Base-by-base conservation (phyloP, 2,113 vertebrate species). In the Nycticorax nycticorax region DNA sequence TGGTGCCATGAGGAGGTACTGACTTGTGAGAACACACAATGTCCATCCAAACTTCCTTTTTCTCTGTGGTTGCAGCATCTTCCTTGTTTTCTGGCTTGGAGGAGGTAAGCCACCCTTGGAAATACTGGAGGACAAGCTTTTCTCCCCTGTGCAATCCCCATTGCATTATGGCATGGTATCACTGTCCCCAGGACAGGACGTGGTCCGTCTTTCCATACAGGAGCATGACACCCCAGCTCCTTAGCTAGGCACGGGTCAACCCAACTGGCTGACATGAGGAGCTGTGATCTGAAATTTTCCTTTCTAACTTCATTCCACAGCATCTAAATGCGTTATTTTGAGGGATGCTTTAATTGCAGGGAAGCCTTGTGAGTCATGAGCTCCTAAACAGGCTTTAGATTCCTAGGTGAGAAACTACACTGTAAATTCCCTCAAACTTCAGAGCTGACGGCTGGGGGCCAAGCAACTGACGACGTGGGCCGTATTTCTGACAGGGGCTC, bases 401-500 rank as follows among this genome's bases (percentile, higher is more conserved):
- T 82, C 64, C 74, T 10, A n/a, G 71, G 39, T 12, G 47, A 85
- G 53, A 47, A 93, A 43, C 57, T 4, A 4, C 57, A 2, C 23
- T 3, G 10, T 12, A 2, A 33, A 32, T 21, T 35, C 53, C 45
- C 39, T 45, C 30, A 1, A 12, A 3, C 48, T 24, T 30, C 4
- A 8, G 57, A 17, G 39, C 26, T 8, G 39, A 18, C 6, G 71
- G 52, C 69, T 12, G 47, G 30, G 24, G 10, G 33, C 41, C 48
- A 24, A 47, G 62, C 43, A 3, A 53, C 35, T 9, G 2, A 14
- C 21, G 33, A 14, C 19, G 33, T 3, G 52, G 4, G 4, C 45
- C 3, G 2, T 47, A 3, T 12, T 56, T 19, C 33, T 26, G 41
- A 1, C 5, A 1, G 30, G 18, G 24, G 13, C 2, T 2, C 22